Evolutionary conservation across 2,888 invertebrate species (phyloP).

Genomic region (Stenodema calcarata): DNA sequence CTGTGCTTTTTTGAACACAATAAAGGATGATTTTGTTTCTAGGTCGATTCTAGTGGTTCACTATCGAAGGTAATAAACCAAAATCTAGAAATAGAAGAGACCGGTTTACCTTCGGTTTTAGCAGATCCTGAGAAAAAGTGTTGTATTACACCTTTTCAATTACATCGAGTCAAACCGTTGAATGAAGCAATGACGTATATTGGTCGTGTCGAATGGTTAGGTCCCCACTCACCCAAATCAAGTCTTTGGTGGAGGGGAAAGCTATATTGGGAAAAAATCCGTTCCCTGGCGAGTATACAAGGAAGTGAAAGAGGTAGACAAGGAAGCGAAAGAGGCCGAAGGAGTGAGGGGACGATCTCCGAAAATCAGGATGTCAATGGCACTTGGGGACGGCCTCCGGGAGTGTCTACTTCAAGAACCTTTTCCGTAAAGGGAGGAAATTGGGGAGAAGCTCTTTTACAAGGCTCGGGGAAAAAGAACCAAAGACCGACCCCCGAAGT

Average conservation of each 20-base stretch:
- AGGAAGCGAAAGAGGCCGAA: neutral
- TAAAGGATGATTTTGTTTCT: no score
- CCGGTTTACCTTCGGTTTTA: no score
- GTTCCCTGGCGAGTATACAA: neutral
- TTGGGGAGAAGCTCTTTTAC: slow-evolving; percentile 41
- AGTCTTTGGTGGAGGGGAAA: neutral
- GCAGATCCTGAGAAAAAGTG: neutral
- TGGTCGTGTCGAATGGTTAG: neutral
- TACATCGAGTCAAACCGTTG: neutral
- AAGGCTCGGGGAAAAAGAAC: neutral
- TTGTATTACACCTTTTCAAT: neutral
- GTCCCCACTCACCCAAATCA: neutral
- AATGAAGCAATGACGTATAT: slow-evolving; percentile 11
- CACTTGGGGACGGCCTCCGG: slow-evolving; percentile 23
- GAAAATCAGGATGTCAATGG: slow-evolving; percentile 42
- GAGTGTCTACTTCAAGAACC: slow-evolving; percentile 42
- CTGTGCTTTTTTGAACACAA: no score
- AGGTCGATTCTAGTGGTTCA: no score
- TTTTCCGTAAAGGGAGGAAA: slow-evolving; percentile 9
- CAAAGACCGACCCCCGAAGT: neutral
- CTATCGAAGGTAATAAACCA: no score
- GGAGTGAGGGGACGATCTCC: neutral
- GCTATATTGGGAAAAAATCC: neutral
- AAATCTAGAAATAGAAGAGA: no score
- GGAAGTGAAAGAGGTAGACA: neutral